Percentiles rank a stretch among this genome's conserved stretches.
Conservation (phyloP, 1,140 invertebrate species). For the Laodelphax striatellus region DNA sequence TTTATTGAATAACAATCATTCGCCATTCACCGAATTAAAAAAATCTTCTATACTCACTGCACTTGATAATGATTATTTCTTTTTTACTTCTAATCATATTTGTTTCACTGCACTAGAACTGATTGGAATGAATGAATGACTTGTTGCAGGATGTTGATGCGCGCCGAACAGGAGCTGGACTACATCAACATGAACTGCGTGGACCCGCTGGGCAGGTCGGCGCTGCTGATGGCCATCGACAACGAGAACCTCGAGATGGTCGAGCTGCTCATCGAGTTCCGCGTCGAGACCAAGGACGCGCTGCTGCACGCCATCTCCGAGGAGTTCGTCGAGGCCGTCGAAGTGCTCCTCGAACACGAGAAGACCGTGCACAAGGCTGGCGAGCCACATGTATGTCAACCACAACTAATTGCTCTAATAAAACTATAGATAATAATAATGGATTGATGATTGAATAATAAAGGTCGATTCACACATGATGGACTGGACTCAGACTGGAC, state of each 20-base stretch:
- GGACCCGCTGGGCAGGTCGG: conserved; percentile 85
- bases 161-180: conserved; percentile 54
- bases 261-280: conserved; percentile 79
- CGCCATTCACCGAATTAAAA: no score
- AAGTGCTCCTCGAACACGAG: conserved; percentile 87
- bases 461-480: no score
- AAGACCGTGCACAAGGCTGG: conserved; percentile 67
- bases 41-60: no score
- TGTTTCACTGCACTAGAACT: no score
- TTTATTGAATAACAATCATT: no score
- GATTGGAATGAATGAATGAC: no score
- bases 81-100: no score
- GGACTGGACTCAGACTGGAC: no score
- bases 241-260: conserved; percentile 99
- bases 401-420: background rate
- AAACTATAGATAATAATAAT: background rate
- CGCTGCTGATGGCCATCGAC: conserved; percentile 93
- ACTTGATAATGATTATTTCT: no score
- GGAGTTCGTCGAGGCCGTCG: conserved; percentile 96
- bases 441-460: no score
- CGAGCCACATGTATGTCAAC: conserved; percentile 58
- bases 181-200: conserved; percentile 95
- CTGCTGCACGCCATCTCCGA: conserved; percentile 93
- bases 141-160: conserved; percentile 59
- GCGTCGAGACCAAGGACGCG: conserved; percentile 85